Evolutionary conservation across 1,140 invertebrate genomes (phyloP), one percentile per base, ranked within the genome.

Genomic region (Thaumetopoea pityocampa): DNA sequence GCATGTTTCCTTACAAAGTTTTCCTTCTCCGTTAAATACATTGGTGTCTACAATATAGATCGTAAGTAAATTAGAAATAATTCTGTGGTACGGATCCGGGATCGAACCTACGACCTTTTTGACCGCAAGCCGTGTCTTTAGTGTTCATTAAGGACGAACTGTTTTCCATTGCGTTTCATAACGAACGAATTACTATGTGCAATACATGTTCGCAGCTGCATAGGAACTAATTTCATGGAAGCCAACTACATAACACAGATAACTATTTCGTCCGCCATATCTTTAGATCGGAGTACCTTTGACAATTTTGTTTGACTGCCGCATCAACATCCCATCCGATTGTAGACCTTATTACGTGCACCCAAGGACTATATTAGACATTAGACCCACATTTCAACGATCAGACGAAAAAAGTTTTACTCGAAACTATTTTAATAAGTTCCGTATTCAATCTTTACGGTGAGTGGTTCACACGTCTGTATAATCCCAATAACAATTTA

Each of bases 401-500:
- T 16, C 19, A 20, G 23, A 41, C 37, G 32, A 41, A 32, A 33
- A 32, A 23, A 27, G 18, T 32, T 41, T 22, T 30, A 55, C 20
- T 37, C 47, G 36, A 58, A 72, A 67, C 27, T 55, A 63, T 61
- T 62, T 64, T 54, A 60, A 68, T 60, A 65, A 59, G 54, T 61
- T 67, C 47, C 54, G 38, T 52, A 45, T 60, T 46, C 43, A 50
- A 55, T 52, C 35, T 40, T 24, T 22, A 19, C 40, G 46, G 51
- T 43, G 41, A 63, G 51, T 37, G 43, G 47, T 65, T 68, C 58
- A 68, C 63, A 72, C 62, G 64, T n/a, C n/a, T n/a, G n/a, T 70
- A 67, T 64, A 67, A 73, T 64, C 56, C 58, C 56, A 62, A 64
- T 61, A 73, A 67, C 65, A 70, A 72, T 69, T 51, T 47, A 51